phyloP scores from a whole-genome alignment of 1,140 invertebrate genomes.

The Geopemphigus sp. region DNA sequence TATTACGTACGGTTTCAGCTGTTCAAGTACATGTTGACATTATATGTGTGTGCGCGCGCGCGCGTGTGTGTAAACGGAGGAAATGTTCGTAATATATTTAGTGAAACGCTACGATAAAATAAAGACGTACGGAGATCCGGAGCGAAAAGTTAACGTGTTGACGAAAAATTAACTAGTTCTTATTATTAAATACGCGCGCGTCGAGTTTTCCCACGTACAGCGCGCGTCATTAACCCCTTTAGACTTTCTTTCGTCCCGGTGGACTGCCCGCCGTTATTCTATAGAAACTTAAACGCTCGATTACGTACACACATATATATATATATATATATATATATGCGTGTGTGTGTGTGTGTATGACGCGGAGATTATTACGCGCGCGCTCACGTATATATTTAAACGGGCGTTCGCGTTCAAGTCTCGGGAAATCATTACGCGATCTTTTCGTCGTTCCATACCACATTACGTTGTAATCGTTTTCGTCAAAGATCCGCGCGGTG shows the following conservation, averaged over 20 bases:
- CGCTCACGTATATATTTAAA: too few relatives aligned
- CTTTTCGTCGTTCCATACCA: too few relatives aligned
- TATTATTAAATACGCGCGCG: not conserved
- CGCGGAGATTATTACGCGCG: too few relatives aligned
- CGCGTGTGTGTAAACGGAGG: not conserved
- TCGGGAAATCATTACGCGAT: too few relatives aligned
- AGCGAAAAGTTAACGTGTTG: not conserved
- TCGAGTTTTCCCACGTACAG: conserved; percentile 16
- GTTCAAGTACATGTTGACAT: conserved; percentile 28
- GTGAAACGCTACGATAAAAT: too few relatives aligned
- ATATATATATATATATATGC: not conserved
- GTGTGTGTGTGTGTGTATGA: too few relatives aligned
- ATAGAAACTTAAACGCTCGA: conserved; percentile 38
- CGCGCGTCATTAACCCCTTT: not conserved
- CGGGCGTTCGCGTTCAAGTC: too few relatives aligned
- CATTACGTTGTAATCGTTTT: too few relatives aligned
- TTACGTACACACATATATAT: not conserved
- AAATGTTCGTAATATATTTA: too few relatives aligned
- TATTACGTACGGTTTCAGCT: conserved; percentile 32
- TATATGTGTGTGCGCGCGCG: not conserved
- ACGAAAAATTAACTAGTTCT: conserved; percentile 17
- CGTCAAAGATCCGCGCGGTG: too few relatives aligned
- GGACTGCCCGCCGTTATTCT: too few relatives aligned
- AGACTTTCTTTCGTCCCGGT: too few relatives aligned
- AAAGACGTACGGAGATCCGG: not conserved